These are phyloP conservation scores for Chrysopilus asiliformis DNA, from an alignment of 2,888 invertebrate species.

Conservation along the genomic window DNA sequence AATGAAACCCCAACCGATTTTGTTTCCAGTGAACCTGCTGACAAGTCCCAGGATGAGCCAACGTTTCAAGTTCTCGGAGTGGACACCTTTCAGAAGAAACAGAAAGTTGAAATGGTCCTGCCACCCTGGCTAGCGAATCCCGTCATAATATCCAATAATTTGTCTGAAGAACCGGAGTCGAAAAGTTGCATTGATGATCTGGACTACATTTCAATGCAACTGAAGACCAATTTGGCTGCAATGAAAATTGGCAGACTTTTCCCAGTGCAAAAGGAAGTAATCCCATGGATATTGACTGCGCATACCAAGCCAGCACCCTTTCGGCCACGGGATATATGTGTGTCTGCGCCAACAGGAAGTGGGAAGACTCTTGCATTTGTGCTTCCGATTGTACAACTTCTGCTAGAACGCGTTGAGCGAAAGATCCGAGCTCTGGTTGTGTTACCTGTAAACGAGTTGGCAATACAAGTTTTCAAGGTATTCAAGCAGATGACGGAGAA, in stretches of 20 bases:
- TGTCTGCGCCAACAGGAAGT: slow-evolving; percentile 95
- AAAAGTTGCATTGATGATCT: slow-evolving; percentile 42
- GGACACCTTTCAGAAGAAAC: slow-evolving; percentile 44
- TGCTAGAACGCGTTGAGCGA: slow-evolving; percentile 47
- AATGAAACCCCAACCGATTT: too few species aligned
- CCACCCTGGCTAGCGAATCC: slow-evolving; percentile 83
- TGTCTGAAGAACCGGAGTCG: slow-evolving; percentile 38
- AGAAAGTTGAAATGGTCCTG: slow-evolving; percentile 56
- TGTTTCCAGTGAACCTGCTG: too few species aligned
- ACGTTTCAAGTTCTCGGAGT: slow-evolving; percentile 45
- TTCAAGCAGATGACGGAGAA: slow-evolving; percentile 56
- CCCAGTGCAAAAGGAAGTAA: slow-evolving; percentile 69
- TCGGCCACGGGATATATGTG: slow-evolving; percentile 82
- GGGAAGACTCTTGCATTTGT: slow-evolving; percentile 94
- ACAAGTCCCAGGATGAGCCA: slow-evolving; percentile 1
- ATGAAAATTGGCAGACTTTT: slow-evolving; percentile 68
- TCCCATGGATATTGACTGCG: slow-evolving; percentile 60
- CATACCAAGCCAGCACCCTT: slow-evolving; percentile 44
- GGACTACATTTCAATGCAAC: slow-evolving; percentile 45
- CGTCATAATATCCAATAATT: slow-evolving; percentile 57
- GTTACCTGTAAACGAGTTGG: slow-evolving; percentile 84
- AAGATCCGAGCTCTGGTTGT: slow-evolving; percentile 76
- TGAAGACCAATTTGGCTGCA: slow-evolving; percentile 48
- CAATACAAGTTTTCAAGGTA: slow-evolving; percentile 75
- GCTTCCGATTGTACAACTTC: slow-evolving; percentile 70